phyloP scores from a whole-genome alignment of 2,113 vertebrate genomes.

The Myocastor coypus region DNA sequence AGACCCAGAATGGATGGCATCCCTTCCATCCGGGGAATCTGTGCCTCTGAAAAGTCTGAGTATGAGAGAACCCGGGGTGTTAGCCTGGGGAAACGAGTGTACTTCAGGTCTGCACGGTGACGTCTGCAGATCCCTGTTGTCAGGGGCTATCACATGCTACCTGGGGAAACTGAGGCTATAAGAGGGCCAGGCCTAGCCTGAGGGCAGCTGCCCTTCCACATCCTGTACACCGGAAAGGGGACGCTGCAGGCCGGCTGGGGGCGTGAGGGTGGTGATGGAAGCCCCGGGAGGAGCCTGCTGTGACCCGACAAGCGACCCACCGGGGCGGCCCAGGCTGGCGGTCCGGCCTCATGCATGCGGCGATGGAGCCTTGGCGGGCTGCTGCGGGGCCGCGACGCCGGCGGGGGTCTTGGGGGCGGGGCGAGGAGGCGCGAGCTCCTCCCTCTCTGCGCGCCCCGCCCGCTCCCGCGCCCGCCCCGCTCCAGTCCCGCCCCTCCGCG shows the following conservation, averaged over 20 bases:
- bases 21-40: background rate
- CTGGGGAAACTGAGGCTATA: background rate
- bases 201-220: background rate
- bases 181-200: background rate
- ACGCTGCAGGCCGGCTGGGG: background rate
- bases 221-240: background rate
- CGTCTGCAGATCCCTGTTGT: background rate
- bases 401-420: background rate
- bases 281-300: background rate
- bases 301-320: background rate
- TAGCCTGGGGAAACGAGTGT: background rate
- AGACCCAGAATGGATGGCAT: background rate
- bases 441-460: background rate
- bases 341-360: background rate
- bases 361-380: background rate
- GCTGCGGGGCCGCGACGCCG: background rate
- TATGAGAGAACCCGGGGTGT: background rate
- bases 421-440: background rate
- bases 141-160: background rate
- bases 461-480: background rate
- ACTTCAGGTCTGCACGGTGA: too few species aligned
- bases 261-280: background rate
- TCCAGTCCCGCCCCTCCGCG: conserved; percentile 51
- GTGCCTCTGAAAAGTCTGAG: background rate
- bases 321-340: background rate